A percentile compares a stretch with the other conserved stretches of the same genome.
Evolutionary conservation across 92 coral and sea anemone genomes (phyloP).

Genomic region (Desmophyllum pertusum): DNA sequence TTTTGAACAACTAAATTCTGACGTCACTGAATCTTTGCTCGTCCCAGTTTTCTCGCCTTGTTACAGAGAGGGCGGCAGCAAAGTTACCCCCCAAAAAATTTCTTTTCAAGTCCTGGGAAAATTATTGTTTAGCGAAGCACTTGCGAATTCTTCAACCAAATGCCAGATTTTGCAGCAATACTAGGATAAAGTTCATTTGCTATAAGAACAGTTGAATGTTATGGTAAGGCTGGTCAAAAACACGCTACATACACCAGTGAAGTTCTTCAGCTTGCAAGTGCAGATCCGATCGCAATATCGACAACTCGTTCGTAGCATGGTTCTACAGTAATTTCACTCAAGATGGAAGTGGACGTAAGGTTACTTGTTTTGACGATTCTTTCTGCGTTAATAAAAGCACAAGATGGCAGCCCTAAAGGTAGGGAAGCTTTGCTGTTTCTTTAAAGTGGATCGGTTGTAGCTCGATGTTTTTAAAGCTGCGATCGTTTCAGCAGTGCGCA

Average conservation of each 20-base stretch:
- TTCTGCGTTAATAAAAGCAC: slow-evolving; percentile 17
- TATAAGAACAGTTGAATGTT: background rate
- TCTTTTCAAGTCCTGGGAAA: slow-evolving; percentile 20
- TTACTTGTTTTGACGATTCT: slow-evolving; percentile 22
- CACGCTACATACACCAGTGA: background rate
- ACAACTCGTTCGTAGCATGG: background rate
- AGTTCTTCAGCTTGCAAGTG: background rate
- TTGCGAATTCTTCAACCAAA: background rate
- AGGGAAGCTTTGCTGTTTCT: background rate
- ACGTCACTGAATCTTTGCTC: background rate
- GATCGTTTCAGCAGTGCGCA: background rate
- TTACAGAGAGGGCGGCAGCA: slow-evolving; percentile 21
- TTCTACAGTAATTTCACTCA: background rate
- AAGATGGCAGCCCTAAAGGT: slow-evolving; percentile 31
- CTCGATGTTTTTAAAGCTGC: background rate
- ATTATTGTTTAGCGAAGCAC: background rate
- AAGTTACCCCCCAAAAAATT: slow-evolving; percentile 6
- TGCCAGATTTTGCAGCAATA: background rate
- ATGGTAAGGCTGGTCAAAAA: background rate
- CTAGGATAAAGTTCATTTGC: background rate
- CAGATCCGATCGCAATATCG: background rate
- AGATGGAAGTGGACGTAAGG: slow-evolving; percentile 45
- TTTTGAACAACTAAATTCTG: no score
- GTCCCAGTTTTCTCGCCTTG: slow-evolving; percentile 7
- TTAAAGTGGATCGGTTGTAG: background rate